phyloP scores from a whole-genome alignment of 2,113 vertebrate genomes.

The Ellobius talpinus region DNA sequence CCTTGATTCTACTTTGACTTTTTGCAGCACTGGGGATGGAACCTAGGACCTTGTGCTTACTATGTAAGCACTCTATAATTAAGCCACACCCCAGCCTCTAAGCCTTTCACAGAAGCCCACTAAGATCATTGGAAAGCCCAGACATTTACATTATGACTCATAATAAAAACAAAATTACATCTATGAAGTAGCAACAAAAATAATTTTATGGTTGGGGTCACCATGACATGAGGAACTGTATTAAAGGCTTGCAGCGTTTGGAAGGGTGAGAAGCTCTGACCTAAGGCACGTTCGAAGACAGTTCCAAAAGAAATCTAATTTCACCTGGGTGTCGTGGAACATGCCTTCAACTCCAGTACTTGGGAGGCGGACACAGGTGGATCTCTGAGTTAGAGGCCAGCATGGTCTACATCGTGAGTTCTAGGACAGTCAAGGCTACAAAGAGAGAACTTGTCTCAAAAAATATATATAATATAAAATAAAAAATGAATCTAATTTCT shows the following conservation, averaged over 20 bases:
- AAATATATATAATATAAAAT: background rate
- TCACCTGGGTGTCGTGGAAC: background rate
- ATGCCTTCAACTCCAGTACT: background rate
- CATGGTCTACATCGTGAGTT: background rate
- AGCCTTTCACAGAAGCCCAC: background rate
- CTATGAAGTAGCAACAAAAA: background rate
- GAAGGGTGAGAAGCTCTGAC: background rate
- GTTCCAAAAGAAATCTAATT: background rate
- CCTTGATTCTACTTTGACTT: background rate
- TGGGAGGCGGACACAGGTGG: background rate
- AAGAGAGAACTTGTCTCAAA: background rate
- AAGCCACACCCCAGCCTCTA: background rate
- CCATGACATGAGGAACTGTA: background rate
- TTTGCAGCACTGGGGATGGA: background rate
- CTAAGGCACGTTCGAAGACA: background rate
- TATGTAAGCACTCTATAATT: background rate
- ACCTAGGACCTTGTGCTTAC: background rate
- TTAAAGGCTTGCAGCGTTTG: background rate
- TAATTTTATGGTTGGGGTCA: background rate
- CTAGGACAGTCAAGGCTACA: background rate
- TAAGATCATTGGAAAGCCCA: background rate
- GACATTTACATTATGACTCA: background rate
- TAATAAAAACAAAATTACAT: background rate
- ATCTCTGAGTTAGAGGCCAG: background rate
- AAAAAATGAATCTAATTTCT: slow-evolving; percentile 38